phyloP scores from a whole-genome alignment of 1,140 invertebrate genomes.

The Nomia melanderi region DNA sequence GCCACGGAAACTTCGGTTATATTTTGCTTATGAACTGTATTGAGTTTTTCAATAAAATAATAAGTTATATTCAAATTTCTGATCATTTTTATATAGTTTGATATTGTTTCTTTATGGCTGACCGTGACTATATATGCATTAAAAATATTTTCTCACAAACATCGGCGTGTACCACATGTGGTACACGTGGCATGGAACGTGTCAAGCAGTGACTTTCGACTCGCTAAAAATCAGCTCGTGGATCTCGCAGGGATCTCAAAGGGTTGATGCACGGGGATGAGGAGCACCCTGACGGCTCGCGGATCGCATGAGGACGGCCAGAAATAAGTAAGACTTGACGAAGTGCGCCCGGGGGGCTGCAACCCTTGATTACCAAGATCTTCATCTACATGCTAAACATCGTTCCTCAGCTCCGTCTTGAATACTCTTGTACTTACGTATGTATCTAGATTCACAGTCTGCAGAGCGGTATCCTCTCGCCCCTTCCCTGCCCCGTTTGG shows the following conservation, averaged over 20 bases:
- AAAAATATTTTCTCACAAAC: too few relatives aligned
- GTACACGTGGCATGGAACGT: not conserved
- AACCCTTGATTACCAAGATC: slow-evolving; percentile 80
- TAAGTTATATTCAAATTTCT: too few relatives aligned
- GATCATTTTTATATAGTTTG: too few relatives aligned
- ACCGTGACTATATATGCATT: too few relatives aligned
- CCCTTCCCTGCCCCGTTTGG: not conserved
- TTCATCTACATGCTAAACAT: slow-evolving; percentile 81
- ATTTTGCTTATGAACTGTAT: too few relatives aligned
- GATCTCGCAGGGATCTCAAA: not conserved
- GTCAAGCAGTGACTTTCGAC: not conserved
- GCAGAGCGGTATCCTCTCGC: slow-evolving; percentile 17
- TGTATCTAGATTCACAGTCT: slow-evolving; percentile 77
- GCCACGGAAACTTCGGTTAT: too few relatives aligned
- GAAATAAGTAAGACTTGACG: slow-evolving; percentile 79
- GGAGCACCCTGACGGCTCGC: slow-evolving; percentile 45
- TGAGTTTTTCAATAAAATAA: too few relatives aligned
- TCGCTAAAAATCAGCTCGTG: not conserved
- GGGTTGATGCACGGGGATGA: not conserved
- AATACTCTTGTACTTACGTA: slow-evolving; percentile 80
- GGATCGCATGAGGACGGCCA: slow-evolving; percentile 50
- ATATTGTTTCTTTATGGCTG: too few relatives aligned
- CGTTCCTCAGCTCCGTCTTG: slow-evolving; percentile 74
- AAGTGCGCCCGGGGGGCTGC: slow-evolving; percentile 76
- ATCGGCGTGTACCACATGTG: too few relatives aligned